phyloP scores from a whole-genome alignment of 2,113 vertebrate genomes.

The Sapayoa aenigma region DNA sequence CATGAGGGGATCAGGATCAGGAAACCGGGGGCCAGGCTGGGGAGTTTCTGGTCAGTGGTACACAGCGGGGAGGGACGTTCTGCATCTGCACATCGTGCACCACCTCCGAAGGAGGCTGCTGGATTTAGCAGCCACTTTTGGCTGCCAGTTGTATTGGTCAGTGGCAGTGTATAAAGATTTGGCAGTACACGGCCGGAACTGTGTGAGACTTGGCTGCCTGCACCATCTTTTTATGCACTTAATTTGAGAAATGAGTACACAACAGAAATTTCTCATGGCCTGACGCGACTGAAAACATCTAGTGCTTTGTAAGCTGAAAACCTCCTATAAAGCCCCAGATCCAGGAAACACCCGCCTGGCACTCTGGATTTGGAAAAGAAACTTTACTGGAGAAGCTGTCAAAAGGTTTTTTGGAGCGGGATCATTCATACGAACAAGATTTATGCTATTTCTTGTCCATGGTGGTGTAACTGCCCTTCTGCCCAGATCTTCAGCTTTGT shows the following conservation, averaged over 20 bases:
- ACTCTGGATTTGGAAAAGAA: not conserved
- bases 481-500: not conserved
- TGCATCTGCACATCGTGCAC: not conserved
- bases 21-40: not conserved
- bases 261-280: slow-evolving; percentile 26
- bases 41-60: not conserved
- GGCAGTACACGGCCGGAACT: not conserved
- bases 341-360: not conserved
- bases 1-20: not conserved
- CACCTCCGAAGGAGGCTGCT: not conserved
- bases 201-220: slow-evolving; percentile 52
- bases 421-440: not conserved
- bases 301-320: not conserved
- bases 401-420: not conserved
- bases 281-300: not conserved
- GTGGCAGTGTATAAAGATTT: not conserved
- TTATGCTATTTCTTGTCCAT: not conserved
- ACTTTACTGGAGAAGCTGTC: not conserved
- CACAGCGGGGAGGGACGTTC: not conserved
- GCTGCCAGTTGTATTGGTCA: not conserved
- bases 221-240: slow-evolving; percentile 36
- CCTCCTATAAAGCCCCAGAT: not conserved
- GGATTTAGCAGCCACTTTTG: not conserved
- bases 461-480: not conserved
- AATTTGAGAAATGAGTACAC: slow-evolving; percentile 38